These are phyloP conservation scores for Sebastes hubbsi DNA, from an alignment of 2,797 vertebrate genomes.

Conservation along the genomic window DNA sequence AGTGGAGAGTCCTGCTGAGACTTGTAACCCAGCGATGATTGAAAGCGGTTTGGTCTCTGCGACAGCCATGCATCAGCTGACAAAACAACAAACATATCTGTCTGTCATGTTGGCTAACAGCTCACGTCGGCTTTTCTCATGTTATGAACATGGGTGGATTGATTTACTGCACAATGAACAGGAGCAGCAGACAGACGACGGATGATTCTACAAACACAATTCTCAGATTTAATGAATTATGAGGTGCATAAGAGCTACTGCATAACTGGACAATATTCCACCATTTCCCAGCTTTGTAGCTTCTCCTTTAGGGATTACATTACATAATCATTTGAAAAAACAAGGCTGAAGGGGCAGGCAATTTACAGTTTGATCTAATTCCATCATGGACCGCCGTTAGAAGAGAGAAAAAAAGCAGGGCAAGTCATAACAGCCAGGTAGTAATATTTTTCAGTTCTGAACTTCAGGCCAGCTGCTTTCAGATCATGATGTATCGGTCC, in stretches of 20 bases:
- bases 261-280: not conserved
- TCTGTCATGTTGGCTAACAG: conserved; percentile 47
- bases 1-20: conserved; percentile 63
- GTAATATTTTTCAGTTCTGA: conserved; percentile 14
- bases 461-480: conserved; percentile 20
- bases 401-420: not conserved
- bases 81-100: conserved; percentile 58
- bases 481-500: conserved; percentile 3
- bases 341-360: not conserved
- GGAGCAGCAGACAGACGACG: not conserved
- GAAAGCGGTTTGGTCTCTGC: conserved; percentile 43
- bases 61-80: conserved; percentile 51
- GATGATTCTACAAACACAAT: not conserved
- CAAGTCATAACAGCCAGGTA: not conserved
- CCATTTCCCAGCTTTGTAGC: not conserved
- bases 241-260: not conserved
- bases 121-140: conserved; percentile 29
- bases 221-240: not conserved
- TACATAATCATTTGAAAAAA: not conserved
- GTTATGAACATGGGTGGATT: conserved; percentile 8
- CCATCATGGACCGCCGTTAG: not conserved
- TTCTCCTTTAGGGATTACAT: not conserved
- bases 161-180: conserved; percentile 11
- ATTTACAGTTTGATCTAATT: conserved; percentile 5
- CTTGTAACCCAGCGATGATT: conserved; percentile 64